Evolutionary conservation across 2,888 invertebrate species (phyloP), one percentile per base, ranked within the genome.

Genomic region (Athripsodes cinereus): DNA sequence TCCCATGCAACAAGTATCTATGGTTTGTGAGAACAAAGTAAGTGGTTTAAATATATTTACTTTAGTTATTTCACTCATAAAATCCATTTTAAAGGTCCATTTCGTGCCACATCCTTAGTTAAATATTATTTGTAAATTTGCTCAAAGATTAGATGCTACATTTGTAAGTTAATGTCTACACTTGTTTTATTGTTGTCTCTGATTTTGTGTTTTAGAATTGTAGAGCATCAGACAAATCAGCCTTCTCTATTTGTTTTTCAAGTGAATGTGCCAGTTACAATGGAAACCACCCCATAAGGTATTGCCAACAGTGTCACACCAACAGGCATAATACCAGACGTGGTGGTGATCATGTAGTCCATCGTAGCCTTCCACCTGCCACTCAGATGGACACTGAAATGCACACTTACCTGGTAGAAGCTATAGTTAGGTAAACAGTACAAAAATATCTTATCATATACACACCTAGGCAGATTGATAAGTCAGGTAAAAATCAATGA

Each of bases 231-330:
- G 93, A 96, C 66, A 96, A 96, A 72, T 86, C 91, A 2, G 96
- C 97, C 0, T 88, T 94, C 62, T 92, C 94, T 10, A 95, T 97
- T 52, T 99, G 99, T 71, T 98, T 98, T 73, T 93, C 95, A 1
- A 90, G 89, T 50, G 98, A 98, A 72, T 99, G 99, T 71, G 95
- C 95, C 44, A 92, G 92, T 69, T 93, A 92, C 70, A 98, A 98
- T 72, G 92, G 94, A 26, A 95, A 96, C 71, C 92, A 94, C 70
- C 99, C 99, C 1, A 95, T 98, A 62, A 72, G 78, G 75, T 94
- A 93, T 71, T 95, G 95, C 71, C 82, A 85, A 65, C 92, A 93
- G 68, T 95, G 95, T 69, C 92, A 94, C 74, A 88, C 88, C 67
- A 90, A 88, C 71, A 82, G 93, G 0, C 95, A 95, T 73, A 93